Base-by-base conservation (phyloP, 2,888 invertebrate genomes). In the Bombylius major region DNA sequence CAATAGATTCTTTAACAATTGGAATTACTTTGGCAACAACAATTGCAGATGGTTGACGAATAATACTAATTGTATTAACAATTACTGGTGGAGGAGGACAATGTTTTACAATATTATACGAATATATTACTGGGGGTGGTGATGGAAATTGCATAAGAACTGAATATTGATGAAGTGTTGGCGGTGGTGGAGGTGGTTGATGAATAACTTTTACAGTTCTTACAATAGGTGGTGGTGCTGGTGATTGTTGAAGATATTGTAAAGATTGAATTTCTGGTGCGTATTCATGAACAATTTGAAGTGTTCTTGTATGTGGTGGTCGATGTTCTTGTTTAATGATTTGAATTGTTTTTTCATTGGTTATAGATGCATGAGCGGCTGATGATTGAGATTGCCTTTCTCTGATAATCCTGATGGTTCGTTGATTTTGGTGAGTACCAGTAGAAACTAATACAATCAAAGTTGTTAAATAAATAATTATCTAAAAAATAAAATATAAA, bases 171-270 rank as follows among this genome's bases (percentile, higher is more conserved):
- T 55, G 50, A n/a, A 55, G 34, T 51, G 45, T 50, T 13, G 55
- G 55, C 4, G 55, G 46, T 50, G 55, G 55, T 50, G 55, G 50
- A 14, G 55, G 55, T 4, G 46, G 39, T 36, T 55, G 55, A 13
- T 51, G 50, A 5, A 51, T n/a, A 13, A 55, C 8, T n/a, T 55
- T 45, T 1, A 55, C 8, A 5, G 55, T 50, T 36, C 47, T 50
- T 9, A 55, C 14, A 9, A 31, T 14, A 5, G 55, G 55, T 12
- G 54, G 50, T 23, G 54, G 50, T 36, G 49, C 49, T 14, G 50
- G 54, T 13, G 23, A 34, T n/a, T 54, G 54, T 8, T 44, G 54
- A 11, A 54, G 5, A 12, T 50, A 11, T 11, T 54, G 54, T 31
- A 54, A 44, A 4, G 50, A 45, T 42, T 47, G 23, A 5, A 50